Evolutionary conservation across 2,797 vertebrate genomes (phyloP).

Genomic region (Ceryle rudis): DNA sequence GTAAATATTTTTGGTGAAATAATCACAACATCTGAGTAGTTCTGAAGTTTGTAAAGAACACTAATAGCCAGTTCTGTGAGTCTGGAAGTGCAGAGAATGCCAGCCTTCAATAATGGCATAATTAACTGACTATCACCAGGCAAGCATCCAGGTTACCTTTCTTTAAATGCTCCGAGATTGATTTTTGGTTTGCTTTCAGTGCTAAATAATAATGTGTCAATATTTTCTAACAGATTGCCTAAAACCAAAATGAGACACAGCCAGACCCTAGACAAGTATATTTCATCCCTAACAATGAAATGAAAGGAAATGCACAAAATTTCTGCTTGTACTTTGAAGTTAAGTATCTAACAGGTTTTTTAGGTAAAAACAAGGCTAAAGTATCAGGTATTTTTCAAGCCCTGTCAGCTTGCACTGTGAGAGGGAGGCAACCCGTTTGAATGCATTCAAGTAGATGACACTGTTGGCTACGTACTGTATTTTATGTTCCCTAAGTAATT

Average conservation of each 20-base stretch:
- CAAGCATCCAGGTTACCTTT: background rate
- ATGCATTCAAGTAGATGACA: background rate
- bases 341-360: background rate
- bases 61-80: background rate
- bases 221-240: background rate
- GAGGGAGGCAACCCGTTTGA: background rate
- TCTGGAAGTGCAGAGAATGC: background rate
- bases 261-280: background rate
- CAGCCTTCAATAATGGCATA: background rate
- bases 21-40: background rate
- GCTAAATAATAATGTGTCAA: background rate
- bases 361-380: background rate
- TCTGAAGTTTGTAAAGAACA: background rate
- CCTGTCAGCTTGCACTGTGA: background rate
- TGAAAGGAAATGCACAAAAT: background rate
- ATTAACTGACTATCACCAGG: conserved; percentile 1
- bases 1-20: background rate
- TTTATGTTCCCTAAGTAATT: background rate
- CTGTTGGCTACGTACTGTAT: background rate
- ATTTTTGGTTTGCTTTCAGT: background rate
- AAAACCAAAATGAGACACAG: background rate
- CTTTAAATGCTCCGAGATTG: background rate
- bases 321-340: background rate
- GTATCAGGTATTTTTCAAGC: background rate
- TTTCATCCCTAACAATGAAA: background rate